phyloP scores from a whole-genome alignment of 2,888 invertebrate species.

The Epinotia demarniana region DNA sequence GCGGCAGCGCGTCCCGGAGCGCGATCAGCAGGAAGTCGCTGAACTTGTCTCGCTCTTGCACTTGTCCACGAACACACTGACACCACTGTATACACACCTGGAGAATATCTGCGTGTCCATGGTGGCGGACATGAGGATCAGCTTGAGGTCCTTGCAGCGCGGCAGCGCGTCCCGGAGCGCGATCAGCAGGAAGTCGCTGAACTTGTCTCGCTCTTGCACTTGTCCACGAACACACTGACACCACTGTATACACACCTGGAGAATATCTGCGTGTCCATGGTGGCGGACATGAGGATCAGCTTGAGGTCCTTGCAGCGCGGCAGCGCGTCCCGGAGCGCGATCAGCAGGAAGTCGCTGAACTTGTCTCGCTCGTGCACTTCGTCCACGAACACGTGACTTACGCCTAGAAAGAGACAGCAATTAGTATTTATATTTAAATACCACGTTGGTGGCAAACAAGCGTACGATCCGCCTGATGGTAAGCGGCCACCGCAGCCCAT shows the following conservation, averaged over 20 bases:
- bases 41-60: constrained; percentile 94
- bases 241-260: constrained; percentile 71
- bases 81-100: constrained; percentile 63
- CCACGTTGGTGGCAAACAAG: too few relatives aligned
- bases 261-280: constrained; percentile 93
- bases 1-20: constrained; percentile 89
- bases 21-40: constrained; percentile 96
- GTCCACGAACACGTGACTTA: constrained; percentile 96
- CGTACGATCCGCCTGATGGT: too few relatives aligned
- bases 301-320: constrained; percentile 88
- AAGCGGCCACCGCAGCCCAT: too few relatives aligned
- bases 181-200: constrained; percentile 96
- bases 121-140: constrained; percentile 98
- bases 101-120: constrained; percentile 93
- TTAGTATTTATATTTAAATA: neutral
- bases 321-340: constrained; percentile 91
- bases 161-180: constrained; percentile 91
- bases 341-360: constrained; percentile 96
- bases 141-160: constrained; percentile 88
- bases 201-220: constrained; percentile 94
- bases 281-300: constrained; percentile 97
- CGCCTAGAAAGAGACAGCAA: constrained; percentile 66
- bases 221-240: too few relatives aligned
- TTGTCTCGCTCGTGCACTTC: constrained; percentile 98
- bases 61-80: too few relatives aligned